Base-by-base conservation (phyloP, 2,797 vertebrate genomes). In the Decapterus maruadsi region DNA sequence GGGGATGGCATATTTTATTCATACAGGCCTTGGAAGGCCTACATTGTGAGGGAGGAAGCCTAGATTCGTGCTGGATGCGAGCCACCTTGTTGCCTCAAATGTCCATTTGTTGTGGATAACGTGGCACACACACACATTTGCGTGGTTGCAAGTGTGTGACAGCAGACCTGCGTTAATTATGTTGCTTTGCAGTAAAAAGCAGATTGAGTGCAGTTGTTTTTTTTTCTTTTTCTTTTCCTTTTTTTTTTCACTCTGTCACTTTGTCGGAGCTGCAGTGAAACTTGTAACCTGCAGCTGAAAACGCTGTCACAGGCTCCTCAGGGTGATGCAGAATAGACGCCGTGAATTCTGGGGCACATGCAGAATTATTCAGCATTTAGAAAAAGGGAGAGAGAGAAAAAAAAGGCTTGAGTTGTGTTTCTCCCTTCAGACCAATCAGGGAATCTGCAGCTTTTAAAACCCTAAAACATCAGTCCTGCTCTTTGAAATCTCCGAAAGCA, bases 1-100 rank as follows among this genome's bases (percentile, higher is more conserved):
- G 86, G 63, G n/a, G 71, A 11, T 11, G 62, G 54, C 75, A 91
- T 91, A 26, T 92, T 92, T 93, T 80, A 92, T 92, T 92, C 80
- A 92, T 87, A 12, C 63, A 31, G 72, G 80, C 75, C 63, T 0
- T 13, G 38, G 51, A 11, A 75, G 90, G 84, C 81, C 77, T 66
- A 43, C 81, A 46, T 69, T 51, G 77, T 78, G 67, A 77, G 68
- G 42, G 50, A 65, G 56, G 48, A 54, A 55, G 73, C 78, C 77
- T 53, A 1, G 56, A 59, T 78, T 16, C 70, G 67, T 0, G 58
- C 42, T 78, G 85, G 76, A 72, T 71, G 50, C 29, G 57, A 81
- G 81, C 84, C 83, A 71, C 79, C 69, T 45, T 77, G 71, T 80
- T 83, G 78, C 54, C 66, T 59, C 31, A 66, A 36, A 34, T 42